Evolutionary conservation across 2,113 vertebrate species (phyloP), one percentile per base, ranked within the genome.

Genomic region (Castor canadensis): DNA sequence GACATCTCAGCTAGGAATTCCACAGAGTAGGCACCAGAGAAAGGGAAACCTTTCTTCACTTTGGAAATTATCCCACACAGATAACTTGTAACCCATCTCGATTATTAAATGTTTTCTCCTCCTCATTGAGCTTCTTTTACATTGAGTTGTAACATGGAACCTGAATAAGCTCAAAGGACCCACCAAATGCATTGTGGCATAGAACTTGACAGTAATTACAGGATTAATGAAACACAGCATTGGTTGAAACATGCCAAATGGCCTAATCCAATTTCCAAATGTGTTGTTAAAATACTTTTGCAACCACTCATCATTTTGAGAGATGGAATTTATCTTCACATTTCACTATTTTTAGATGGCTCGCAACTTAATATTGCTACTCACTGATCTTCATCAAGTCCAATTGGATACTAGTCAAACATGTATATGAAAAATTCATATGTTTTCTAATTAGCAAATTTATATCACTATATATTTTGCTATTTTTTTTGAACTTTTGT

Each of bases 201-300:
- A 89, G 64, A 81, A 89, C n/a, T 77, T 83, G 84, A 96, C 62
- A 89, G 67, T 69, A 47, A 93, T 87, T 76, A 83, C 26, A 60
- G 47, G 47, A 89, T 95, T 92, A 90, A 94, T 86, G 91, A 93
- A 96, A 89, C 43, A 52, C 32, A 93, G 30, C 71, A 86, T n/a
- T 87, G 73, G 62, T 84, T 83, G 40, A 66, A n/a, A 79, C 56
- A 66, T 91, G 64, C 66, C 69, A 88, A 90, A 88, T 60, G 26
- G 43, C 49, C 58, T 43, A 45, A 19, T 95, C 35, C 77, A 86
- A 93, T 85, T 97, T 95, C 91, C 62, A 90, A 90, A 82, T 38
- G 30, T 93, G 77, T 88, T 93, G 67, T 95, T 92, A 93, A 94
- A 96, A 94, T n/a, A 71, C 69, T 94, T 96, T 82, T 66, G 30